phyloP scores from a whole-genome alignment of 1,140 invertebrate species.

The Diorhabda carinulata region DNA sequence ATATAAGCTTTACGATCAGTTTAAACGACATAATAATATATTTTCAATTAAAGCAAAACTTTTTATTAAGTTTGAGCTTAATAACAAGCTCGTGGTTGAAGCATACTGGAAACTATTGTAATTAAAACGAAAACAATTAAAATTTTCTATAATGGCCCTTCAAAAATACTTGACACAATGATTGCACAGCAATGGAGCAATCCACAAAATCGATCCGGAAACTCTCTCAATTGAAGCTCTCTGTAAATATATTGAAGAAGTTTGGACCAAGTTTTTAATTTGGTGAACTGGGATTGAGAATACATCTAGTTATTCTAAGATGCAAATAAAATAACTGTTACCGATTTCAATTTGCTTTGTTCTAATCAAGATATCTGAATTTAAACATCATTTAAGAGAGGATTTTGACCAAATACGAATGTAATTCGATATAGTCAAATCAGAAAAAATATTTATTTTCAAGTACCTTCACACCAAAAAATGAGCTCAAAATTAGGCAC shows the following conservation, averaged over 20 bases:
- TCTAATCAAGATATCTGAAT: background rate
- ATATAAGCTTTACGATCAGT: background rate
- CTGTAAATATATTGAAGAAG: slow-evolving; percentile 15
- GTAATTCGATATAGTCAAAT: too few relatives aligned
- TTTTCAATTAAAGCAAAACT: slow-evolving; percentile 2
- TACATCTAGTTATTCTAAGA: slow-evolving; percentile 1
- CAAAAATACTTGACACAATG: slow-evolving; percentile 7
- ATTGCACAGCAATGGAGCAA: slow-evolving; percentile 3
- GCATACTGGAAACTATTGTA: slow-evolving; percentile 9
- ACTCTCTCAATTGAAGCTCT: slow-evolving; percentile 4
- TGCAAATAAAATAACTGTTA: background rate
- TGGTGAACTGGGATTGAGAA: slow-evolving; percentile 4
- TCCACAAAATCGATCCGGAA: slow-evolving; percentile 8
- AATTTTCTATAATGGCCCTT: slow-evolving; percentile 14
- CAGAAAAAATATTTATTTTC: too few relatives aligned
- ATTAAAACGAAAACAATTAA: slow-evolving; percentile 13
- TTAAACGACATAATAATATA: background rate
- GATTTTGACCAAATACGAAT: too few relatives aligned
- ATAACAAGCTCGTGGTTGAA: background rate
- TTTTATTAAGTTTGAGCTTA: background rate
- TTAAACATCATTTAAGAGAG: background rate
- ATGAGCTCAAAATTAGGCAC: too few relatives aligned
- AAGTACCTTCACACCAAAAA: too few relatives aligned
- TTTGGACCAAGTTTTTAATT: slow-evolving; percentile 11
- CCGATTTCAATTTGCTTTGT: background rate